These are phyloP conservation scores for Periophthalmus modestus DNA, from an alignment of 2,113 vertebrate genomes.

Conservation along the genomic window DNA sequence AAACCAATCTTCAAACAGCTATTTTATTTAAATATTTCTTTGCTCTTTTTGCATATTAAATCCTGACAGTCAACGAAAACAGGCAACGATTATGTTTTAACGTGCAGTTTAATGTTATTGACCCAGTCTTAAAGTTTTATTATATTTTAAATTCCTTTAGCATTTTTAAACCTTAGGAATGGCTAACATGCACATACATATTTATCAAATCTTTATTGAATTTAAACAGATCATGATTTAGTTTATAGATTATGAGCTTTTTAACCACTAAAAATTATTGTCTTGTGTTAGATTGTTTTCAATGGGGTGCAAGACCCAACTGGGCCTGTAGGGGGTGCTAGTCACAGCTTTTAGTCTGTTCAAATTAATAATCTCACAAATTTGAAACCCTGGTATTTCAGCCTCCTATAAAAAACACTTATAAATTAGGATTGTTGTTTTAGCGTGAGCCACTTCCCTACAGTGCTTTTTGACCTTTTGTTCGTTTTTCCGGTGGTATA, in stretches of 20 bases:
- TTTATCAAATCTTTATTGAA: constrained; percentile 30
- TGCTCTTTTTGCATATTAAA: constrained; percentile 27
- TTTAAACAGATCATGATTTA: constrained; percentile 5
- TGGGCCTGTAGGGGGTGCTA: constrained; percentile 30
- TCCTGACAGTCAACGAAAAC: constrained; percentile 28
- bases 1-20: constrained; percentile 35
- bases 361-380: constrained; percentile 29
- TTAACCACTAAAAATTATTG: background rate
- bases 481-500: constrained; percentile 39
- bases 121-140: constrained; percentile 5
- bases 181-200: constrained; percentile 45
- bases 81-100: constrained; percentile 27
- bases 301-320: constrained; percentile 11
- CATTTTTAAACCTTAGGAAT: constrained; percentile 21
- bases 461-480: constrained; percentile 48
- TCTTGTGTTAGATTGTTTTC: background rate
- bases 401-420: constrained; percentile 14
- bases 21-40: constrained; percentile 13
- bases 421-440: constrained; percentile 27
- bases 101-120: constrained; percentile 23
- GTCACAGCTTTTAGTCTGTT: background rate
- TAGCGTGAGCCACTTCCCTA: constrained; percentile 34
- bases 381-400: constrained; percentile 21
- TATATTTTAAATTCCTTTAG: background rate
- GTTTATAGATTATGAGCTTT: constrained; percentile 28